A percentile compares a stretch with the other conserved stretches of the same genome.
Conservation (phyloP, 2,797 vertebrate species). For the Channa striata region DNA sequence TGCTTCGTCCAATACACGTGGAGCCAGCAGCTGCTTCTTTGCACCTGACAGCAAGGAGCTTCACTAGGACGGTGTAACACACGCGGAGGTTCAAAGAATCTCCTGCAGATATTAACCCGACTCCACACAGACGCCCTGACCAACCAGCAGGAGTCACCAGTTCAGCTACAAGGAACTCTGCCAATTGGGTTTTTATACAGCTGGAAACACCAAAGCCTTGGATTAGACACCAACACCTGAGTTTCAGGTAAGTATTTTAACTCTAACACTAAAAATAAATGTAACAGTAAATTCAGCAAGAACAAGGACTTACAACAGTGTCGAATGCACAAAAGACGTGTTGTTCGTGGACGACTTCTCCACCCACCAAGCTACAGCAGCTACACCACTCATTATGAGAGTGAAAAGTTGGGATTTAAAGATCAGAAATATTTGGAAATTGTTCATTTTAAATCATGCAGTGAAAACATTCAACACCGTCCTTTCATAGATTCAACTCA, state of each 20-base stretch:
- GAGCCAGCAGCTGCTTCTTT: conserved; percentile 63
- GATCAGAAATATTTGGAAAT: too few relatives aligned
- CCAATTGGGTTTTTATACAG: conserved; percentile 35
- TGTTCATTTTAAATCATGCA: too few relatives aligned
- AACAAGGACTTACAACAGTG: background rate
- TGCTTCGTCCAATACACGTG: conserved; percentile 25
- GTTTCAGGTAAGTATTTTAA: conserved; percentile 1
- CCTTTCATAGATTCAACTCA: too few relatives aligned
- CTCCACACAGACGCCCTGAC: conserved; percentile 19
- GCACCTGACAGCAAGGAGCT: conserved; percentile 49
- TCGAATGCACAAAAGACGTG: too few relatives aligned
- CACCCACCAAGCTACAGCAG: too few relatives aligned
- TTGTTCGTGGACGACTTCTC: too few relatives aligned
- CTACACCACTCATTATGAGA: too few relatives aligned
- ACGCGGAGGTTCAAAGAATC: conserved; percentile 43
- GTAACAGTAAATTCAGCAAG: too few relatives aligned
- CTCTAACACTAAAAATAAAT: background rate
- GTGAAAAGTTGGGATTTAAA: too few relatives aligned
- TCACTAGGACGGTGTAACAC: conserved; percentile 25
- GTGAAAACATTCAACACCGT: too few relatives aligned
- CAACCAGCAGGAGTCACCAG: conserved; percentile 43
- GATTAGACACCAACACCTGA: conserved; percentile 19
- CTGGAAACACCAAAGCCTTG: conserved; percentile 18
- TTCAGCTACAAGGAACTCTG: conserved; percentile 25
- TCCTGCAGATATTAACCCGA: conserved; percentile 38